These are phyloP conservation scores for Enoplosus armatus DNA, from an alignment of 2,797 vertebrate genomes.

Conservation along the genomic window DNA sequence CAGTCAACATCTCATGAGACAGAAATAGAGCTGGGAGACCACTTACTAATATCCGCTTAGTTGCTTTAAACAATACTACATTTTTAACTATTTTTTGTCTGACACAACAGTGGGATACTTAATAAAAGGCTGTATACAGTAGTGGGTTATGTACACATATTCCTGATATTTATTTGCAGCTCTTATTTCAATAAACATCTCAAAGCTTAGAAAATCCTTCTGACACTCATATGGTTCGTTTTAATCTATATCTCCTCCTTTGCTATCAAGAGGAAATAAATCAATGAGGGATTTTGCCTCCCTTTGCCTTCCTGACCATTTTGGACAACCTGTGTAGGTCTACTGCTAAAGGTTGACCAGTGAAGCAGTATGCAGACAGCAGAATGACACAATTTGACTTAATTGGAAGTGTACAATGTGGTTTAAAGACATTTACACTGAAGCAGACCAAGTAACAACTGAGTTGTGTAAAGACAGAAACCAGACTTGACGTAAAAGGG, in stretches of 20 bases:
- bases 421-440: not conserved
- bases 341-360: not conserved
- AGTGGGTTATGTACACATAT: not conserved
- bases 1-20: not conserved
- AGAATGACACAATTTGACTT: too few species aligned
- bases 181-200: not conserved
- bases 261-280: conserved; percentile 9
- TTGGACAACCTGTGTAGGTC: not conserved
- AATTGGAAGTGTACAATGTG: not conserved
- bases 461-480: conserved; percentile 24
- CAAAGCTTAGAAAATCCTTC: not conserved
- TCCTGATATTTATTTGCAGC: not conserved
- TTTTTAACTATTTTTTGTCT: not conserved
- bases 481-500: conserved; percentile 21
- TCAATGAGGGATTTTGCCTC: not conserved
- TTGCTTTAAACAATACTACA: not conserved
- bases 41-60: not conserved
- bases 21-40: conserved; percentile 6
- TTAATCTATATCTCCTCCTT: not conserved
- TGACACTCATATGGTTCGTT: not conserved
- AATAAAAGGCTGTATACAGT: not conserved
- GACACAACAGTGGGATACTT: not conserved
- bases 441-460: conserved; percentile 1
- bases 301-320: not conserved
- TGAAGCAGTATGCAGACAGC: too few species aligned